phyloP scores from a whole-genome alignment of 2,113 vertebrate species.

The Oncorhynchus tshawytscha region DNA sequence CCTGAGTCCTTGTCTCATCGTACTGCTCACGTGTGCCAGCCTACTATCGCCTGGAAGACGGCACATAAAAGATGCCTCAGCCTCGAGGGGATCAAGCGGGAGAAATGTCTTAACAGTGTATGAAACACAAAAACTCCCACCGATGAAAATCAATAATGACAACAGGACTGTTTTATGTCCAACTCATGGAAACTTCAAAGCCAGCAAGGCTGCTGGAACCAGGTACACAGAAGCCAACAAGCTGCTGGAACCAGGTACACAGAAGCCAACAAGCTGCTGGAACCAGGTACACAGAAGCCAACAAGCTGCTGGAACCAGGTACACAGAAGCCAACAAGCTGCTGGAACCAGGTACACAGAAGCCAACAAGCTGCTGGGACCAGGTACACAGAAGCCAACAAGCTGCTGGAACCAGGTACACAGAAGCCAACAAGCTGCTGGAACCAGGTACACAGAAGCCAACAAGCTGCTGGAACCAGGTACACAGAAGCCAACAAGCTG shows the following conservation, averaged over 20 bases:
- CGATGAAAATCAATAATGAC: slow-evolving; percentile 45
- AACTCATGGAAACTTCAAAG: slow-evolving; percentile 44
- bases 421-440: too few species aligned
- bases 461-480: slow-evolving; percentile 7
- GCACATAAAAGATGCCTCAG: neutral
- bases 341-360: slow-evolving; percentile 17
- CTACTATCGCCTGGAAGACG: neutral
- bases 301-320: too few species aligned
- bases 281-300: slow-evolving; percentile 15
- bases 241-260: slow-evolving; percentile 15
- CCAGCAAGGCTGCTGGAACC: slow-evolving; percentile 4
- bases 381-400: slow-evolving; percentile 21
- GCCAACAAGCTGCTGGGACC: too few species aligned
- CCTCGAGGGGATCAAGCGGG: neutral
- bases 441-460: too few species aligned
- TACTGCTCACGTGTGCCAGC: neutral
- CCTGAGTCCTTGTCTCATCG: neutral
- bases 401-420: slow-evolving; percentile 20
- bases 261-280: slow-evolving; percentile 13
- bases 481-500: slow-evolving; percentile 1
- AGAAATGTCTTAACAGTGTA: slow-evolving; percentile 1
- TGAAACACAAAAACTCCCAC: slow-evolving; percentile 38
- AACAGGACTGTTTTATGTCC: slow-evolving; percentile 32
- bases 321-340: slow-evolving; percentile 18
- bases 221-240: slow-evolving; percentile 13